Conservation (phyloP, 2,888 invertebrate species). For the Norana najaformis region DNA sequence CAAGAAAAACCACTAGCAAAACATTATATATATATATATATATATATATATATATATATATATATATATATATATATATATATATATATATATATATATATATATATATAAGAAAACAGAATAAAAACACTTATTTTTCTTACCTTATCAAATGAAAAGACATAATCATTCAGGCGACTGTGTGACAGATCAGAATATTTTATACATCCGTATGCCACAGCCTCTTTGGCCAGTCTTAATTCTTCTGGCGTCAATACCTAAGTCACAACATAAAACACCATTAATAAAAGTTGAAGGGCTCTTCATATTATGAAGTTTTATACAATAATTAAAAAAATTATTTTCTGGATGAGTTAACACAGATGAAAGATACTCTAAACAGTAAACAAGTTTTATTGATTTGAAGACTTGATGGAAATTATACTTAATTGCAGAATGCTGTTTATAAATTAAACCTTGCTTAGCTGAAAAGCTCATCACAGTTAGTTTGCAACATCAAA, state of each 20-base stretch:
- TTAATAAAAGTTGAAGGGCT: neutral
- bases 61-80: neutral
- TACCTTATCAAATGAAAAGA: constrained; percentile 93
- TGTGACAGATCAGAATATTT: constrained; percentile 96
- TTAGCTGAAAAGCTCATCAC: neutral
- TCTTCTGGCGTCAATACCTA: constrained; percentile 78
- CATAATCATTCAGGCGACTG: constrained; percentile 88
- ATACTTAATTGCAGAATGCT: neutral
- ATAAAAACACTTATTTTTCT: neutral
- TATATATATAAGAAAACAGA: constrained; percentile 21
- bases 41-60: neutral
- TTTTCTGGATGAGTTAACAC: neutral
- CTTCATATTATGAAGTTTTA: neutral
- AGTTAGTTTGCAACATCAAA: neutral
- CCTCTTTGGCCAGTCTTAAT: constrained; percentile 79
- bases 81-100: neutral
- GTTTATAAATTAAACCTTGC: neutral
- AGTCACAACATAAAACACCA: neutral
- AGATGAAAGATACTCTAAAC: neutral
- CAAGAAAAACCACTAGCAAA: neutral
- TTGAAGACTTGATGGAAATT: neutral
- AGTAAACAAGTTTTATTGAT: neutral
- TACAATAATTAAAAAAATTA: neutral
- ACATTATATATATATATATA: neutral
- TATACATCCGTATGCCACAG: constrained; percentile 95